A percentile compares a stretch with the other conserved stretches of the same genome.
Conservation (phyloP, 1,140 invertebrate genomes). For the Drosophila murphyi region DNA sequence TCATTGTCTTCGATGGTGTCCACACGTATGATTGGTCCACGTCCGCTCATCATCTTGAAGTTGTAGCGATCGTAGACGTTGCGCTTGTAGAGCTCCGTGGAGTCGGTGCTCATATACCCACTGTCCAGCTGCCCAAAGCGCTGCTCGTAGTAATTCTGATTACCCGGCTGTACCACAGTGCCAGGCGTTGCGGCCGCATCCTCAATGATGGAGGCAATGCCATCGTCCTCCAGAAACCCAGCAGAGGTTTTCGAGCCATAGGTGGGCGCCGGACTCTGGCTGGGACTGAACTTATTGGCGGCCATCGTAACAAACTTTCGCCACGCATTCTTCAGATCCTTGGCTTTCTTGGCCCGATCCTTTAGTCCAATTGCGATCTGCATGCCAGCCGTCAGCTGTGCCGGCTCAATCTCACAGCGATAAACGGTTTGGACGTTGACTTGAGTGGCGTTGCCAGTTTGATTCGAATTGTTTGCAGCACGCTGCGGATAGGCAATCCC, state of each 20-base stretch:
- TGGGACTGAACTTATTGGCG: conserved; percentile 82
- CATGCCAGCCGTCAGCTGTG: conserved; percentile 79
- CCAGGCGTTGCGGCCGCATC: conserved; percentile 49
- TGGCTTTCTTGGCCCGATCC: conserved; percentile 80
- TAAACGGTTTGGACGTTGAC: conserved; percentile 78
- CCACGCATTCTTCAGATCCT: conserved; percentile 84
- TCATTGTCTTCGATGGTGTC: conserved; percentile 83
- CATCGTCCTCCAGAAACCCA: conserved; percentile 75
- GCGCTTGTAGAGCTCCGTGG: conserved; percentile 85
- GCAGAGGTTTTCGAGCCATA: conserved; percentile 65
- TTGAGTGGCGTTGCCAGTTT: conserved; percentile 28
- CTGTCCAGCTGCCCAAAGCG: conserved; percentile 86
- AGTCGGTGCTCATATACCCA: conserved; percentile 91
- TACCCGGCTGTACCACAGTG: conserved; percentile 44
- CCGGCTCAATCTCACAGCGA: conserved; percentile 79
- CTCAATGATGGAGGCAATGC: conserved; percentile 81
- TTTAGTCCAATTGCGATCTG: conserved; percentile 82
- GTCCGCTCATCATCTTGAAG: conserved; percentile 71
- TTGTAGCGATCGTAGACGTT: conserved; percentile 83
- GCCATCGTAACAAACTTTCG: conserved; percentile 84
- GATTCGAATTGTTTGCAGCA: conserved; percentile 50
- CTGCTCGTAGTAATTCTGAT: conserved; percentile 79
- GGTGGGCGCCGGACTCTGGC: conserved; percentile 73
- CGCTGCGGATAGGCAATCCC: conserved; percentile 81
- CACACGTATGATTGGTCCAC: conserved; percentile 74